Conservation (phyloP, 2,113 vertebrate species). For the Zosterops hypoxanthus region DNA sequence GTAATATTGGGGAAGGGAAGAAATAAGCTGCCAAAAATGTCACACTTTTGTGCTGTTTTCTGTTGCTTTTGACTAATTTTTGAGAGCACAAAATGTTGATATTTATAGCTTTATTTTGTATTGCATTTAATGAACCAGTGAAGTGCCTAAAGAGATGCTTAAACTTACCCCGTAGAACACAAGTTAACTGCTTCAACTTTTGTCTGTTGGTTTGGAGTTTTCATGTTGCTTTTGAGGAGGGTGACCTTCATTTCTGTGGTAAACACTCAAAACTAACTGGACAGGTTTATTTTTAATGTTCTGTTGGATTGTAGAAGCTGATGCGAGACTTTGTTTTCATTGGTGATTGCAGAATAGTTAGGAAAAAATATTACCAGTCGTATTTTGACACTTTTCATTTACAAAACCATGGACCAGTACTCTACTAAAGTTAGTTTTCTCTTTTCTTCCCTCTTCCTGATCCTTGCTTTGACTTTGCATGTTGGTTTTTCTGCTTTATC, state of each 20-base stretch:
- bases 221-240: background rate
- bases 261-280: background rate
- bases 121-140: constrained; percentile 74
- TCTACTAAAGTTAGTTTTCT: background rate
- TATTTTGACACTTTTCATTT: constrained; percentile 9
- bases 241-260: constrained; percentile 58
- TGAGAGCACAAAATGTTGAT: constrained; percentile 74
- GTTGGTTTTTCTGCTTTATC: constrained; percentile 37
- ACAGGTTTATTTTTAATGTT: constrained; percentile 12
- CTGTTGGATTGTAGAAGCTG: constrained; percentile 1
- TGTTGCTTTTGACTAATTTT: constrained; percentile 65
- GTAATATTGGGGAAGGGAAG: constrained; percentile 62
- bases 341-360: constrained; percentile 5
- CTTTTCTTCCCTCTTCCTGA: background rate
- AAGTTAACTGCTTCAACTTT: constrained; percentile 44
- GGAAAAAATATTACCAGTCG: background rate
- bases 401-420: constrained; percentile 5
- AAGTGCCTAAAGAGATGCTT: constrained; percentile 80
- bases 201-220: constrained; percentile 30
- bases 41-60: constrained; percentile 70
- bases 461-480: constrained; percentile 38
- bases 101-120: constrained; percentile 81
- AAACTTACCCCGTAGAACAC: constrained; percentile 57
- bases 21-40: constrained; percentile 72
- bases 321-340: background rate